Evolutionary conservation across 30 jellyfish, hydroid and myxozoan species (phyloP).

Genomic region (Turritopsis rubra): DNA sequence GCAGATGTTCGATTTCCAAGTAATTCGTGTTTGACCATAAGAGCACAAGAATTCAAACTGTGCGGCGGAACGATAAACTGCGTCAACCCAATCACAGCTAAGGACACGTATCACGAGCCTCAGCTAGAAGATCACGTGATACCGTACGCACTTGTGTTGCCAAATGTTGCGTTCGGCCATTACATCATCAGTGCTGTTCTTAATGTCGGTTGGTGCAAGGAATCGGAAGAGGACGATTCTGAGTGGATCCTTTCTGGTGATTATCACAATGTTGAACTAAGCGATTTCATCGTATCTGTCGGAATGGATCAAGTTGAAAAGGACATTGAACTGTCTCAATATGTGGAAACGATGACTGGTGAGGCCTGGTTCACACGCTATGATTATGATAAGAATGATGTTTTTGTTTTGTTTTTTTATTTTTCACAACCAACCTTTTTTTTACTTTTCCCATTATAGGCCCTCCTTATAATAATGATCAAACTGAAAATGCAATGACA

Average conservation of each 20-base stretch:
- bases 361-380: not conserved
- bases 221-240: not conserved
- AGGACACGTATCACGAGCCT: constrained; percentile 17
- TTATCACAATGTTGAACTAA: constrained; percentile 27
- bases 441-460: not conserved
- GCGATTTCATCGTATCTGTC: constrained; percentile 16
- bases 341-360: constrained; percentile 34
- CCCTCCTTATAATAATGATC: not conserved
- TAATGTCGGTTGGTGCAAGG: constrained; percentile 37
- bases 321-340: constrained; percentile 22
- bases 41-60: constrained; percentile 26
- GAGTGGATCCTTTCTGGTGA: constrained; percentile 38
- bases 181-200: constrained; percentile 31
- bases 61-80: constrained; percentile 26
- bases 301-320: constrained; percentile 20
- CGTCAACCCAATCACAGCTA: constrained; percentile 23
- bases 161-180: constrained; percentile 24
- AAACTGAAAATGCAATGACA: not conserved
- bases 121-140: constrained; percentile 7
- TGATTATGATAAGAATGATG: too few species aligned
- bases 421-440: too few species aligned
- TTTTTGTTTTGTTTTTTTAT: too few species aligned
- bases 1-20: not conserved
- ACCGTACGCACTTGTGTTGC: constrained; percentile 24
- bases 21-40: constrained; percentile 33